Evolutionary conservation across 2,113 vertebrate species (phyloP), one percentile per base, ranked within the genome.

Genomic region (Nyctereutes procyonoides): DNA sequence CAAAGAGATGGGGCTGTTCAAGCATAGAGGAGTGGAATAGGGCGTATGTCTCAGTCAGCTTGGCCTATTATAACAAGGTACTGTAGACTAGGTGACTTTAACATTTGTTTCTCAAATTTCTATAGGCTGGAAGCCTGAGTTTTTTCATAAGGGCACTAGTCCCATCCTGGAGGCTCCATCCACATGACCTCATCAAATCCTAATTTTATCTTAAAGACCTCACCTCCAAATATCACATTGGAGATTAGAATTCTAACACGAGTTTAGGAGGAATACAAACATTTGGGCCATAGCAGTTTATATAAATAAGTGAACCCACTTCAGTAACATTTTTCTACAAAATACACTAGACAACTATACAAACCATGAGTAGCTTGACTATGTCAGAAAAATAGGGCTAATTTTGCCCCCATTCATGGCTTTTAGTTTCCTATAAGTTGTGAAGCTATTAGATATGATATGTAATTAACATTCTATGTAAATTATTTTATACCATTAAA

Each of bases 81-180:
- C 16, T 19, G 19, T 20, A 69, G 17, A 69, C 67, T 69, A 35
- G 67, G 17, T 69, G 17, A 35, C 17, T 69, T 69, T 35, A 10
- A 3, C 38, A 9, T 22, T 32, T 69, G 1, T 69, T 15, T 48
- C 28, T 43, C 0, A 1, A 0, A 2, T 20, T 56, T 82, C 35
- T 5, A 3, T 65, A 73, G 28, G 1, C 32, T 53, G 51, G 12
- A 58, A 73, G 14, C 58, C 28, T 7, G 3, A 51, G 56, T 20
- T 83, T 80, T 88, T 24, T 20, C 6, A 3, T 4, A 15, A 81
- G 3, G 4, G 56, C 56, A 65, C 1, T 35, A 60, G 32, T 55
- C 16, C 6, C 79, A 51, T 14, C 58, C 56, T 26, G 16, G 55
- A 5, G 8, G 8, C 35, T 3, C 13, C 6, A 65, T 16, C 43